Conservation (phyloP, 2,113 vertebrate species). For the Eublepharis macularius region DNA sequence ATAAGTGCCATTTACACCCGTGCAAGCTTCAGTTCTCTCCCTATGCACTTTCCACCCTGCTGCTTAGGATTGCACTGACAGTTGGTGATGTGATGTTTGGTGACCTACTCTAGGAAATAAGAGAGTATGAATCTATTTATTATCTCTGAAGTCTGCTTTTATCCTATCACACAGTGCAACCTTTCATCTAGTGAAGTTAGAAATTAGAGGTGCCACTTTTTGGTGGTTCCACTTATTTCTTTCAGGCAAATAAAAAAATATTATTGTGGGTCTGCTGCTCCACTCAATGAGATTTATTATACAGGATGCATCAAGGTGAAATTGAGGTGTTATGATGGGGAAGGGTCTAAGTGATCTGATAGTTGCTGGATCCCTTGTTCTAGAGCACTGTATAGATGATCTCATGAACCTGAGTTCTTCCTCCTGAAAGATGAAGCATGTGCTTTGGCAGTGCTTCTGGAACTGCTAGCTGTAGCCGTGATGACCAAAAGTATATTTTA, state of each 20-base stretch:
- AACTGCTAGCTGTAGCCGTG: too few species aligned
- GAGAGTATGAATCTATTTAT: background rate
- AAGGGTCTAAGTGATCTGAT: too few species aligned
- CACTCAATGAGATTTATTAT: background rate
- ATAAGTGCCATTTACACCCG: too few species aligned
- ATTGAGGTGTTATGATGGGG: background rate
- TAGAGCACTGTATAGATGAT: background rate
- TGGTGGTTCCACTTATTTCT: background rate
- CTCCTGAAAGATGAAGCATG: background rate
- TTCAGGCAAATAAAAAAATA: background rate
- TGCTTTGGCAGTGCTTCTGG: background rate
- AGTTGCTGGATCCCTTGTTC: too few species aligned
- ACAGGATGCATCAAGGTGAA: background rate
- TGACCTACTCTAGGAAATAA: background rate
- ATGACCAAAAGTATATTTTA: too few species aligned
- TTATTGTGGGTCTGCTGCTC: background rate
- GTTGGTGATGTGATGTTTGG: too few species aligned
- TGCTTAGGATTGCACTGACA: too few species aligned
- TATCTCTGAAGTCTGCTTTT: background rate
- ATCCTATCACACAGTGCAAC: too few species aligned
- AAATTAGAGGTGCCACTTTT: background rate
- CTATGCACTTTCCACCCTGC: too few species aligned
- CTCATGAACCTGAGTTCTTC: too few species aligned
- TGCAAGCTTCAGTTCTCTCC: too few species aligned
- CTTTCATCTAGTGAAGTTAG: background rate